Base-by-base conservation (phyloP, 2,888 invertebrate species). In the Stenotaenia linearis region DNA sequence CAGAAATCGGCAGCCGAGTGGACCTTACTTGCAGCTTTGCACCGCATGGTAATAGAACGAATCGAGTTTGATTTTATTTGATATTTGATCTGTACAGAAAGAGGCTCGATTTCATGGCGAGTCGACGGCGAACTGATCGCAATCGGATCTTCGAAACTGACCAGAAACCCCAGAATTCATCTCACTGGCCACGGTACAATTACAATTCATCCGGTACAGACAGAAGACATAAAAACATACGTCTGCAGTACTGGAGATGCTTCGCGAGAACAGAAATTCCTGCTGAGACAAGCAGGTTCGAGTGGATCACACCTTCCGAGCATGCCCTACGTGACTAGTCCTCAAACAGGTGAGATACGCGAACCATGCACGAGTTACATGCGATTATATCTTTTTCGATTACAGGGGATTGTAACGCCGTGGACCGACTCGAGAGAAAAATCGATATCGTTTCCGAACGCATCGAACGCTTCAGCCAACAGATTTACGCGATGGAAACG, bases 51-150 rank as follows among this genome's bases (percentile, higher is more conserved):
- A 56, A 12, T 15, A 45, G 2, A n/a, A 15, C 5, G n/a, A 40
- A 12, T 40, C 12, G 5, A 40, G 15, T 45, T 5, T 45, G 7
- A 23, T 25, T 23, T 61, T 10, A 25, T 61, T 61, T 1, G 23
- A 23, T 15, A 61, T 28, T 28, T 25, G 4, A 23, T 61, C 21
- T 10, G 2, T 56, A n/a, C 10, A 69, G 69, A 69, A 1, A 6
- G 69, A 28, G 69, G 69, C 9, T 69, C 69, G 15, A 69, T 69
- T 6, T 25, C 69, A 0, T 69, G 69, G 69, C 10, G 69, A 25
- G 69, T 69, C 25, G 28, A 69, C n/a, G 69, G 69, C 69, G 69
- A 69, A 69, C n/a, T 69, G 15, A 69, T 69, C 12, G 69, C 69
- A 25, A 12, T 28, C 15, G 69, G 69, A 4, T 15, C 25, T 2